Conservation (phyloP, 2,113 vertebrate species). For the Girardinichthys multiradiatus region DNA sequence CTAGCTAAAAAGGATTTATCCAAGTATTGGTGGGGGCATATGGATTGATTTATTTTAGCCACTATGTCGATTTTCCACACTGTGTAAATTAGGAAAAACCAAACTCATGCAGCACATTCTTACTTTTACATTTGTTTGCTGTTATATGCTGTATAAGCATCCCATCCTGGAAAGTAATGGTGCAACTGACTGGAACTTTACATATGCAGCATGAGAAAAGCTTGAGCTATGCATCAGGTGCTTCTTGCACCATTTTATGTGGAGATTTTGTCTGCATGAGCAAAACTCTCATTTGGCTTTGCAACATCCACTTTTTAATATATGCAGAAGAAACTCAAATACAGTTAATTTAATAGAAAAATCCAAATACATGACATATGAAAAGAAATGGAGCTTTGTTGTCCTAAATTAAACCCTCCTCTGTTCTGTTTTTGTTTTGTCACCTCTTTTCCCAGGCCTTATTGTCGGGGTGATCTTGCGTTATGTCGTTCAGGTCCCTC, state of each 20-base stretch:
- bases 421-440: neutral
- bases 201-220: too few relatives aligned
- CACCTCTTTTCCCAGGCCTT: slow-evolving; percentile 79
- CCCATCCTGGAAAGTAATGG: too few relatives aligned
- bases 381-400: neutral
- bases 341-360: neutral
- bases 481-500: slow-evolving; percentile 92
- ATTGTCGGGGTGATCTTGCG: slow-evolving; percentile 93
- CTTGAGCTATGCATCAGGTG: too few relatives aligned
- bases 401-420: neutral
- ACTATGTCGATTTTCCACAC: too few relatives aligned
- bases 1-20: neutral
- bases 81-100: neutral
- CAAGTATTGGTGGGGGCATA: too few relatives aligned
- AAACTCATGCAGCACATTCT: neutral
- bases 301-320: too few relatives aligned
- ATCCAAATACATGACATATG: neutral
- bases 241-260: too few relatives aligned
- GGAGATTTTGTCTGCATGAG: too few relatives aligned
- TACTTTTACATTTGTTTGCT: neutral
- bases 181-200: too few relatives aligned
- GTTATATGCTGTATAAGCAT: too few relatives aligned
- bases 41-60: neutral
- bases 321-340: too few relatives aligned
- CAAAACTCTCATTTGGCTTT: too few relatives aligned